Evolutionary conservation across 2,113 vertebrate species (phyloP).

Genomic region (Ctenodactylus gundi): DNA sequence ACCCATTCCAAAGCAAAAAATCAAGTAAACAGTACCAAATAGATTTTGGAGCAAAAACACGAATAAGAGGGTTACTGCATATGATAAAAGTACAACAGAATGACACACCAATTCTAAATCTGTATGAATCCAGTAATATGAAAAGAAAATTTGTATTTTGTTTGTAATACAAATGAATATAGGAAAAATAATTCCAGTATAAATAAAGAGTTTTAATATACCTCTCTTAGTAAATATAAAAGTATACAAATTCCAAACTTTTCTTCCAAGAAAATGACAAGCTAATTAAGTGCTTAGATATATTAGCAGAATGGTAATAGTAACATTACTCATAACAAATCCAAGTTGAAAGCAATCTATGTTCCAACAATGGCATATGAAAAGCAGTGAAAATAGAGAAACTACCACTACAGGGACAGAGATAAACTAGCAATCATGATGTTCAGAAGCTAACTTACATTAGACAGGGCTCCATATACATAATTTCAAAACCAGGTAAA

Average conservation of each 20-base stretch:
- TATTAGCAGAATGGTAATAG: background rate
- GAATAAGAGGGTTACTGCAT: background rate
- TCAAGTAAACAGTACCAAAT: background rate
- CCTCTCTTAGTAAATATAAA: slow-evolving; percentile 18
- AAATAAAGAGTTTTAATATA: background rate
- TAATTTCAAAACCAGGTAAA: background rate
- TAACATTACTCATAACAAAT: background rate
- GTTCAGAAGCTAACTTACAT: background rate
- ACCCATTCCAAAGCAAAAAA: background rate
- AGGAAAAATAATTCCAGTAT: background rate
- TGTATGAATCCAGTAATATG: background rate
- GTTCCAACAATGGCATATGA: background rate
- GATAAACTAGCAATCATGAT: background rate
- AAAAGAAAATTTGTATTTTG: slow-evolving; percentile 29
- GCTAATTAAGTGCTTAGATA: background rate
- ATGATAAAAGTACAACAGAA: background rate
- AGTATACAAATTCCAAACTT: background rate
- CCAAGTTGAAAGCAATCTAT: background rate
- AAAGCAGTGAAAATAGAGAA: background rate
- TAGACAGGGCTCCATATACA: background rate
- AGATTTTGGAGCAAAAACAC: background rate
- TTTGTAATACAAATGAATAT: background rate
- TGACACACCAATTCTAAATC: background rate
- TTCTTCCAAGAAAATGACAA: background rate
- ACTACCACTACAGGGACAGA: background rate